Conservation (phyloP, 1,140 invertebrate genomes). For the Venustaconcha ellipsiformis region DNA sequence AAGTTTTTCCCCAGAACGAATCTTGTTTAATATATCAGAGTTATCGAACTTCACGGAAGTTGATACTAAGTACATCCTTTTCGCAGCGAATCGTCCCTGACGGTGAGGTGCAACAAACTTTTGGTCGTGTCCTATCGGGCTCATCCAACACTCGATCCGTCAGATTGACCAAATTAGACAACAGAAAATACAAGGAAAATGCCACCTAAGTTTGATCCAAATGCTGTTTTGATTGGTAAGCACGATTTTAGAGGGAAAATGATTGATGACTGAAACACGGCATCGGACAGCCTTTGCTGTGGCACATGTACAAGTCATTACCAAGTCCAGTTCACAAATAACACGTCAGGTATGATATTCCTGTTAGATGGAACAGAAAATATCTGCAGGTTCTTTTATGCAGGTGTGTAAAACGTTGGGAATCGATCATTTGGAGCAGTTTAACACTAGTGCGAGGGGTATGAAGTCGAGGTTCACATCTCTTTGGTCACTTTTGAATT, state of each 20-base stretch:
- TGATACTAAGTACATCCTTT: conserved; percentile 4
- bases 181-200: conserved; percentile 62
- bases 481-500: too few species aligned
- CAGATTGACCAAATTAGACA: conserved; percentile 17
- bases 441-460: too few species aligned
- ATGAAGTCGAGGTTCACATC: too few species aligned
- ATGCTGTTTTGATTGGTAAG: conserved; percentile 94
- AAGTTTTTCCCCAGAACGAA: not conserved
- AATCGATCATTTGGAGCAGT: too few species aligned
- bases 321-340: not conserved
- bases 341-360: too few species aligned
- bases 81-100: conserved; percentile 9
- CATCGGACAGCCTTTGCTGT: not conserved
- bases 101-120: conserved; percentile 55
- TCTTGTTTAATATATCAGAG: not conserved
- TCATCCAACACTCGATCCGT: conserved; percentile 61
- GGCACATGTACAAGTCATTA: not conserved
- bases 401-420: too few species aligned
- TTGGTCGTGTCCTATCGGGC: conserved; percentile 54
- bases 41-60: not conserved
- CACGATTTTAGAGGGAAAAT: conserved; percentile 47
- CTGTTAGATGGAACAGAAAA: too few species aligned
- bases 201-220: conserved; percentile 92
- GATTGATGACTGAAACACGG: conserved; percentile 15
- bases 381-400: too few species aligned